Evolutionary conservation across 2,888 invertebrate genomes (phyloP).

Genomic region (Melanophora roralis): DNA sequence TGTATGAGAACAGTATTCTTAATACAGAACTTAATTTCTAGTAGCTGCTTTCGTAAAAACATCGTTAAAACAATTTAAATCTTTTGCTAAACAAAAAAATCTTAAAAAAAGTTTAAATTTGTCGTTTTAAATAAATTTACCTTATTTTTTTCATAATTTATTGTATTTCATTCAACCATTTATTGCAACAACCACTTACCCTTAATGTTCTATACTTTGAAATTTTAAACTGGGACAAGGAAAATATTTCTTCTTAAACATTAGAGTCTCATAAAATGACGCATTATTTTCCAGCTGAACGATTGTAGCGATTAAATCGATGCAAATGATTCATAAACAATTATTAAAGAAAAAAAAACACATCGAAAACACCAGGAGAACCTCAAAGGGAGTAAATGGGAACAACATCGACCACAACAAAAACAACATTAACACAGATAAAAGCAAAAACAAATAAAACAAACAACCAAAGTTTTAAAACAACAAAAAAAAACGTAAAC

Average conservation of each 20-base stretch:
- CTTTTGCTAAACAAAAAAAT: too few species aligned
- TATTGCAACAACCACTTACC: not conserved
- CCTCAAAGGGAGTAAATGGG: slow-evolving; percentile 14
- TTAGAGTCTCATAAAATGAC: slow-evolving; percentile 32
- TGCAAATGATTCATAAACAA: slow-evolving; percentile 46
- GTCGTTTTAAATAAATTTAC: too few species aligned
- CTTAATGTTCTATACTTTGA: slow-evolving; percentile 1
- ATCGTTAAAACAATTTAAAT: too few species aligned
- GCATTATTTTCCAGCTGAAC: slow-evolving; percentile 46
- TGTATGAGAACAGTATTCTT: too few species aligned
- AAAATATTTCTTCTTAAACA: not conserved
- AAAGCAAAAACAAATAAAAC: not conserved
- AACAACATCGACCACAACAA: not conserved
- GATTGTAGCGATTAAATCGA: slow-evolving; percentile 13
- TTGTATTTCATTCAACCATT: too few species aligned
- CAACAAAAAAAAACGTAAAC: not conserved
- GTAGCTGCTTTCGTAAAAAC: too few species aligned
- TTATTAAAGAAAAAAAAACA: not conserved
- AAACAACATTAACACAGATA: not conserved
- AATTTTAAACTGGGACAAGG: slow-evolving; percentile 12
- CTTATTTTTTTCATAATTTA: too few species aligned
- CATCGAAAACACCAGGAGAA: not conserved
- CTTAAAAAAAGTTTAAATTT: too few species aligned
- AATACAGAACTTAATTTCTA: too few species aligned
- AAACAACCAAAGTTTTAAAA: not conserved